Conservation (phyloP, 2,113 vertebrate species). For the Pelvicachromis taeniatus region DNA sequence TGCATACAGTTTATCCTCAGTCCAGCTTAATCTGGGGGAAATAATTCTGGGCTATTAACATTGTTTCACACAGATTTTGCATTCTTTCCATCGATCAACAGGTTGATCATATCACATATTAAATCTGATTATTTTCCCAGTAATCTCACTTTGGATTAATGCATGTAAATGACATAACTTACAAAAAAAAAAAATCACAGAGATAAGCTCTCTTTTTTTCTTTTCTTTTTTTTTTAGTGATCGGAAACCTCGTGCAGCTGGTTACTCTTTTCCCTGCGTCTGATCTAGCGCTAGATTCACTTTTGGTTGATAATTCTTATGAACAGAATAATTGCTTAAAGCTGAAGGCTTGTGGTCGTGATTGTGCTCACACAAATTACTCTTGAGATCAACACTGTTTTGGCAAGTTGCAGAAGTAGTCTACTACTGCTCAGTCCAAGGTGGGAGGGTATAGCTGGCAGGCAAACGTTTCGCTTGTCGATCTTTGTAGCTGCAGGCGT, state of each 20-base stretch:
- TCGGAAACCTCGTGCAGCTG: slow-evolving; percentile 2
- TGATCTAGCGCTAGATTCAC: background rate
- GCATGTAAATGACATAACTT: slow-evolving; percentile 14
- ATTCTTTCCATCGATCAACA: background rate
- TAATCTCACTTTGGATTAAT: slow-evolving; percentile 25
- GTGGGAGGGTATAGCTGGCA: slow-evolving; percentile 33
- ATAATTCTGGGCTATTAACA: background rate
- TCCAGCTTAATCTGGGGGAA: background rate
- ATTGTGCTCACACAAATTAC: slow-evolving; percentile 33
- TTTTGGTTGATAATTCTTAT: slow-evolving; percentile 19
- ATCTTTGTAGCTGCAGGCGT: slow-evolving; percentile 8
- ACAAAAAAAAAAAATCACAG: background rate
- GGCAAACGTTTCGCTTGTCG: slow-evolving; percentile 4
- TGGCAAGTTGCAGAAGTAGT: slow-evolving; percentile 34
- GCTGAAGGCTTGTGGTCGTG: slow-evolving; percentile 13
- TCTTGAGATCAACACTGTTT: slow-evolving; percentile 34
- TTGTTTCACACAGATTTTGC: background rate
- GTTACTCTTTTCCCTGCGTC: background rate
- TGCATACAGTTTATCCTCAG: background rate
- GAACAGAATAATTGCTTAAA: slow-evolving; percentile 19
- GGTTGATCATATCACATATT: background rate
- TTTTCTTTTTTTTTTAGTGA: background rate
- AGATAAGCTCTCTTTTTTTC: background rate
- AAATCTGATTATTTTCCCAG: background rate
- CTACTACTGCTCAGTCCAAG: slow-evolving; percentile 8